Conservation (phyloP, 2,113 vertebrate species). For the Prochilodus magdalenae region DNA sequence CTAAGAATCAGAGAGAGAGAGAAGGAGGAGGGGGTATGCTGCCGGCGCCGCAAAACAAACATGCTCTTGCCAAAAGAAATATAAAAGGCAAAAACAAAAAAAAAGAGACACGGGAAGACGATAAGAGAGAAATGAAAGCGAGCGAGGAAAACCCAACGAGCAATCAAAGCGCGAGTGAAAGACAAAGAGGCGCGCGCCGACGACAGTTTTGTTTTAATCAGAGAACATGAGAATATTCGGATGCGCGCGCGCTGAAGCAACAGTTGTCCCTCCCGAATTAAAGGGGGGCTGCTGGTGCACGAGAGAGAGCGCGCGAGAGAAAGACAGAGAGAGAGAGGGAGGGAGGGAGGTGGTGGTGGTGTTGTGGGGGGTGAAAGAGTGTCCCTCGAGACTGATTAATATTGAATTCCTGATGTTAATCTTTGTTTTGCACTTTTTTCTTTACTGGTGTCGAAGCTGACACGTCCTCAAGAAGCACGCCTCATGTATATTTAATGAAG, state of each 20-base stretch:
- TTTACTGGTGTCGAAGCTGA: conserved; percentile 57
- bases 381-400: conserved; percentile 64
- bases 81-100: conserved; percentile 16
- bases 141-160: conserved; percentile 36
- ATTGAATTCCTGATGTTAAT: conserved; percentile 63
- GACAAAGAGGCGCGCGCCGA: conserved; percentile 39
- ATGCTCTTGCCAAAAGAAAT: conserved; percentile 24
- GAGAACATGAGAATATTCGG: conserved; percentile 50
- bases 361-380: neutral
- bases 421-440: conserved; percentile 61
- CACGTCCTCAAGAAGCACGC: conserved; percentile 54
- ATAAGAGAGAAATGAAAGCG: conserved; percentile 46
- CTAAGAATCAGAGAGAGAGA: neutral
- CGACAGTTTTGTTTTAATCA: conserved; percentile 58
- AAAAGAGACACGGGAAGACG: conserved; percentile 14
- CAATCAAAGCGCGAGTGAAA: conserved; percentile 54
- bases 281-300: conserved; percentile 16
- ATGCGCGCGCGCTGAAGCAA: conserved; percentile 49
- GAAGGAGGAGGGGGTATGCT: too few relatives aligned
- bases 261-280: conserved; percentile 60
- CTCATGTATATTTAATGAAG: conserved; percentile 62
- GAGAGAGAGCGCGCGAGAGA: neutral
- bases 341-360: neutral
- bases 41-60: neutral
- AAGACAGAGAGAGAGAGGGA: neutral